Evolutionary conservation across 2,888 invertebrate genomes (phyloP), one percentile per base, ranked within the genome.

Genomic region (Hydropsyche betteni): DNA sequence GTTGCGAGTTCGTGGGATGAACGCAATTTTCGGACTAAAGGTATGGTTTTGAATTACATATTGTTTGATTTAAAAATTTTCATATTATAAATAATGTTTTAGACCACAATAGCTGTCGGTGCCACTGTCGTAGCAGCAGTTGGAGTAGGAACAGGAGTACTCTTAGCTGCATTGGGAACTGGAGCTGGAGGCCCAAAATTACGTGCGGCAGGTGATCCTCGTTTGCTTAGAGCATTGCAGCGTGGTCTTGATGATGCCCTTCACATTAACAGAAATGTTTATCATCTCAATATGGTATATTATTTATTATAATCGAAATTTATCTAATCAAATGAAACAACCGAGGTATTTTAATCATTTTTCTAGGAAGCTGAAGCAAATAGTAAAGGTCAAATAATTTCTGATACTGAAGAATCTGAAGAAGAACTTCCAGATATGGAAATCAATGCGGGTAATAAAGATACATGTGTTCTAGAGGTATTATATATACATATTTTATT

Each of bases 1-100:
- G 83, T 86, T 98, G 2, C 92, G 94, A 84, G 94, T 97, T 79
- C 95, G 95, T 84, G 97, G 97, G 6, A 97, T 98, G 91, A 99
- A 98, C 86, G 94, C 96, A 4, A 87, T 98, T 74, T 98, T 98
- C 85, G 94, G 95, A 0, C 87, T 98, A 6, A 92, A 92, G 82
- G 88, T 90, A 33, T 38, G 50, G 68, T 58, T 12, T 71, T 16
- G 72, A 12, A 14, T 38, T 79, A 3, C 2, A 14, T 55, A 12
- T n/a, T n/a, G 14, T n/a, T 55, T 55, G 55, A 55, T 55, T 14
- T n/a, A 0, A n/a, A n/a, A 14, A 1, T n/a, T 55, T 55, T 7
- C 14, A 14, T 55, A 7, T 55, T 55, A 12, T 51, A 51, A 10
- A 12, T 51, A 2, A 24, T 24, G 24, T 77, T 76, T 5, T 77